Conservation (phyloP, 2,888 invertebrate genomes). For the Andrena marginata region DNA sequence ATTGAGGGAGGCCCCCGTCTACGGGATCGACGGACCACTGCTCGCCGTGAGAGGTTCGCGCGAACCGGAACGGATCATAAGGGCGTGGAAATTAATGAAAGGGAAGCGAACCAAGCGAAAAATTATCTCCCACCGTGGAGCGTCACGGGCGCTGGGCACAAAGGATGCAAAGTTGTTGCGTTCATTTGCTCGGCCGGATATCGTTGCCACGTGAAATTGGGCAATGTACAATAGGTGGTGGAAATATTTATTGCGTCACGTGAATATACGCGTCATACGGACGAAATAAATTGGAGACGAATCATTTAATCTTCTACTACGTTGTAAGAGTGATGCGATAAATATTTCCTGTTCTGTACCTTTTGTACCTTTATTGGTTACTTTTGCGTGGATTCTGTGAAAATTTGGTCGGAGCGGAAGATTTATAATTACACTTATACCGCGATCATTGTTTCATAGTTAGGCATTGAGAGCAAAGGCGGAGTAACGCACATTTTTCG, state of each 20-base stretch:
- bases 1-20: conserved; percentile 60
- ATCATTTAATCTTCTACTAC: too few relatives aligned
- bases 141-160: background rate
- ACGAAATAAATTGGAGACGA: too few relatives aligned
- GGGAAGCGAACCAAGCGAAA: conserved; percentile 49
- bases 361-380: too few relatives aligned
- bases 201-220: background rate
- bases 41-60: conserved; percentile 19
- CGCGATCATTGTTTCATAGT: too few relatives aligned
- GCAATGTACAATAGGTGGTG: background rate
- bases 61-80: conserved; percentile 60
- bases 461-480: too few relatives aligned
- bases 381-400: too few relatives aligned
- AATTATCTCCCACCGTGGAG: conserved; percentile 39
- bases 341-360: too few relatives aligned
- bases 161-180: background rate
- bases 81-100: conserved; percentile 54
- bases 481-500: too few relatives aligned
- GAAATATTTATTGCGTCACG: background rate
- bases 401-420: too few relatives aligned
- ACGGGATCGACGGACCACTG: conserved; percentile 39
- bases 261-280: too few relatives aligned
- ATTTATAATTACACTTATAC: too few relatives aligned
- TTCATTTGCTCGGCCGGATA: background rate
- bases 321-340: too few relatives aligned